phyloP scores from a whole-genome alignment of 2,888 invertebrate species.

The Phaedon cochleariae region DNA sequence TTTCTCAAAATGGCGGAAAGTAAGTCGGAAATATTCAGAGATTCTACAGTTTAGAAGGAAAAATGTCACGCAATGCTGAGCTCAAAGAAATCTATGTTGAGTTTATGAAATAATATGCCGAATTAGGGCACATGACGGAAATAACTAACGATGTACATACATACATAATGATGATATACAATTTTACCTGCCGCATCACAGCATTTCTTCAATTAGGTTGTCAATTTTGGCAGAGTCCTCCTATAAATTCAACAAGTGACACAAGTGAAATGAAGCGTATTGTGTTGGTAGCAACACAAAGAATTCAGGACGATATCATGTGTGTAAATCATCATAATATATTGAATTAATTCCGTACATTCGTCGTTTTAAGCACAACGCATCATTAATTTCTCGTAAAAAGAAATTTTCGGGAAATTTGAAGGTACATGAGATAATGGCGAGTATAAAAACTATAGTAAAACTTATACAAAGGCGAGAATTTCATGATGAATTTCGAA shows the following conservation, averaged over 20 bases:
- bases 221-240: no score
- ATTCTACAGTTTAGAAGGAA: no score
- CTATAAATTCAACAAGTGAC: no score
- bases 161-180: conserved; percentile 3
- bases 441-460: no score
- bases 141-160: background rate
- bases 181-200: conserved; percentile 28
- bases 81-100: conserved; percentile 20
- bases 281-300: background rate
- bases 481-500: background rate
- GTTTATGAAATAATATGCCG: conserved; percentile 25
- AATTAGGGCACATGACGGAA: conserved; percentile 27
- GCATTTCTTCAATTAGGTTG: background rate
- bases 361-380: background rate
- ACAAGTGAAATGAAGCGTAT: no score
- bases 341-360: background rate
- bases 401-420: no score
- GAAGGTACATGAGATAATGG: no score
- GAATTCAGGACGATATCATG: background rate
- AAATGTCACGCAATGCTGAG: no score
- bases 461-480: background rate
- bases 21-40: no score
- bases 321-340: background rate
- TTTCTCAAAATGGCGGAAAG: no score
- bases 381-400: background rate